These are phyloP conservation scores for Strix aluco DNA, from an alignment of 2,113 vertebrate genomes.

Conservation along the genomic window DNA sequence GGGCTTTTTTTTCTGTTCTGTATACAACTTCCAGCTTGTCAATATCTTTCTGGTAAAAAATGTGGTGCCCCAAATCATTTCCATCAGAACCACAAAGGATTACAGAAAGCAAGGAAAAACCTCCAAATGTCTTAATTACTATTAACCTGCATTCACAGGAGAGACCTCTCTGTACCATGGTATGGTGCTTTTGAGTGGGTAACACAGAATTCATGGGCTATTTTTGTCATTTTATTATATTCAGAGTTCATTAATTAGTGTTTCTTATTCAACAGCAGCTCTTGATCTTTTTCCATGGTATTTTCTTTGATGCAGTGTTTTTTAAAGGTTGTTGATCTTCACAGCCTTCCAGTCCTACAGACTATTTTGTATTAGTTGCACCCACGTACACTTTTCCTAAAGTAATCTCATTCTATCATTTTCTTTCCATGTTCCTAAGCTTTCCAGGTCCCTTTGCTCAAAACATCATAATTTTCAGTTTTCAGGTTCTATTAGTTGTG, in stretches of 20 bases:
- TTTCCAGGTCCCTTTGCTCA: background rate
- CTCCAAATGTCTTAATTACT: background rate
- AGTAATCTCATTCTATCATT: background rate
- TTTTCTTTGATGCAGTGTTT: background rate
- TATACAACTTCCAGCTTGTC: background rate
- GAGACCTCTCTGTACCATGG: background rate
- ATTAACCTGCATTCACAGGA: background rate
- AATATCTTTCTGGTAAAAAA: background rate
- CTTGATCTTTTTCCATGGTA: background rate
- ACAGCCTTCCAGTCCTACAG: background rate
- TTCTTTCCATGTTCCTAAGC: background rate
- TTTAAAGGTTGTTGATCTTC: background rate
- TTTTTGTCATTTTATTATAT: background rate
- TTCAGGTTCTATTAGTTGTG: background rate
- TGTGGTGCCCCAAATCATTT: background rate
- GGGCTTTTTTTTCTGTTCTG: background rate
- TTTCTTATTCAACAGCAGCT: background rate
- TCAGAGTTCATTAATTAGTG: background rate
- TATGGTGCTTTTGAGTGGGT: background rate
- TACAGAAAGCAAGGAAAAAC: constrained; percentile 31
- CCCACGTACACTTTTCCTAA: background rate
- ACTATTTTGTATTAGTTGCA: background rate
- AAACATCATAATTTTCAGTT: background rate
- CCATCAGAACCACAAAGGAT: background rate
- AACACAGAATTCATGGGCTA: background rate